Evolutionary conservation across 2,888 invertebrate genomes (phyloP), one percentile per base, ranked within the genome.

Genomic region (Nasonovia ribisnigri): DNA sequence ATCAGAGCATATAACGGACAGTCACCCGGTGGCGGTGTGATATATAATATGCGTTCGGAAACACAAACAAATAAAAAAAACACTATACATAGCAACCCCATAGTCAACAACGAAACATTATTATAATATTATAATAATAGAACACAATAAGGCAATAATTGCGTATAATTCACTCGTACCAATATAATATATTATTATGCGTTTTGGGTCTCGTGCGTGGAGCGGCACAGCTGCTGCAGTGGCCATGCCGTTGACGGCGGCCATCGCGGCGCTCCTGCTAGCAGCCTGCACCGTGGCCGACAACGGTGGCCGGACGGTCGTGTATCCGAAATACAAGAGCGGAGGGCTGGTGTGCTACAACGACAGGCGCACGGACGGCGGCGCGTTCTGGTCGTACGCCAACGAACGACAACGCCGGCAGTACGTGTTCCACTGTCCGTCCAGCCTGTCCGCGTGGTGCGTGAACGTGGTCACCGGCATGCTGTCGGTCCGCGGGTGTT

Each of bases 401-500:
- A 29, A 42, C 86, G 90, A 84, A 26, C 36, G 8, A 42, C 84
- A 93, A 13, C 93, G 93, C 48, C 43, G 93, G 86, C 29, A 42
- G 67, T 24, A 90, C 93, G 36, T 90, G 11, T 93, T 51, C 93
- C 93, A 93, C 93, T 93, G 92, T 88, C 92, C 92, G 88, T 93
- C 93, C 86, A 93, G 93, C 43, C 57, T 93, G 93, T 93, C 93
- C 26, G 86, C 93, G 84, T 93, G 89, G 86, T 93, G 93, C 90
- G 93, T 93, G 60, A 93, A 86, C 60, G 86, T 90, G 42, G 11
- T 26, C 29, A 93, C 93, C 60, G 93, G 93, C 51, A 20, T 3
- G 84, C n/a, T 51, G 60, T 90, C 93, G 67, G 93, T 60, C 0
- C 93, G 93, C 90, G 93, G 93, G 42, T 93, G 93, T 87, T 93